Percentiles rank a stretch among this genome's conserved stretches.
Evolutionary conservation across 1,140 invertebrate genomes (phyloP).

Genomic region (Delia radicum): DNA sequence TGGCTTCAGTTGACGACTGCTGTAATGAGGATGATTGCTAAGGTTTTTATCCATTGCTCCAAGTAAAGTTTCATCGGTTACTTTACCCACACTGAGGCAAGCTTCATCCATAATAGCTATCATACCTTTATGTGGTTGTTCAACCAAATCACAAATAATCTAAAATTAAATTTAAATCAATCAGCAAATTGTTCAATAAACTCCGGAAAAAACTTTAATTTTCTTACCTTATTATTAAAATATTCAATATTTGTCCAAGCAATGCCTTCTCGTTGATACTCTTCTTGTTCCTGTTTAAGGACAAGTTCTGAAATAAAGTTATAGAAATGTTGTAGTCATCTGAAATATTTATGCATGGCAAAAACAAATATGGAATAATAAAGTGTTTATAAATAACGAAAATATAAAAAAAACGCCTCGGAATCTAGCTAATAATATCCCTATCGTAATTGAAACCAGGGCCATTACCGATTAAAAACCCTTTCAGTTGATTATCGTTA

Average conservation of each 20-base stretch:
- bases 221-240: slow-evolving; percentile 80
- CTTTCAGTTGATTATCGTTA: too few relatives aligned
- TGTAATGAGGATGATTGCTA: slow-evolving; percentile 84
- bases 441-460: too few relatives aligned
- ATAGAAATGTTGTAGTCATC: not conserved
- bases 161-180: slow-evolving; percentile 16
- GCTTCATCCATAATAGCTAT: slow-evolving; percentile 94
- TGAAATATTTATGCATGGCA: too few relatives aligned
- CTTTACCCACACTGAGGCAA: slow-evolving; percentile 90
- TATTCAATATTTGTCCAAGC: slow-evolving; percentile 88
- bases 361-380: too few relatives aligned
- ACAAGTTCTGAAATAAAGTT: slow-evolving; percentile 74
- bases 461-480: too few relatives aligned
- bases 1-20: slow-evolving; percentile 79
- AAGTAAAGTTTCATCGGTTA: slow-evolving; percentile 87
- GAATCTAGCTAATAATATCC: too few relatives aligned
- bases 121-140: slow-evolving; percentile 85
- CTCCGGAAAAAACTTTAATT: not conserved
- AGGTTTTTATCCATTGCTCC: slow-evolving; percentile 91
- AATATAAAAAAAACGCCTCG: too few relatives aligned
- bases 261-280: slow-evolving; percentile 90
- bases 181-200: not conserved
- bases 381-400: too few relatives aligned
- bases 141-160: slow-evolving; percentile 91
- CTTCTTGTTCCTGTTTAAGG: slow-evolving; percentile 94